Conservation (phyloP, 2,113 vertebrate genomes). For the Podarcis cretensis region DNA sequence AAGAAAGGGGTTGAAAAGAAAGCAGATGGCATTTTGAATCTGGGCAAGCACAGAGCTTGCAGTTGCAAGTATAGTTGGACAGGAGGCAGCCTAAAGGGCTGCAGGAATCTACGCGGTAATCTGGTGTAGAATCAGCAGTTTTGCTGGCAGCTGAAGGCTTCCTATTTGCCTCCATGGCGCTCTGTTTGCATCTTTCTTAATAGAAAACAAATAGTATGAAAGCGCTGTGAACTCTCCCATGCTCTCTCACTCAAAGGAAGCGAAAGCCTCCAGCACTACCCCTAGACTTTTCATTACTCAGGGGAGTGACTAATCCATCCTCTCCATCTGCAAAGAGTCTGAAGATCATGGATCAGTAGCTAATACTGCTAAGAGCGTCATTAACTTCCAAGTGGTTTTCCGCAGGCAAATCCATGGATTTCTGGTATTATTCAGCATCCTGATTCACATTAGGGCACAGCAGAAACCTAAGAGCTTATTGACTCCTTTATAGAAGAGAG, state of each 20-base stretch:
- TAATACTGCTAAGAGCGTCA: conserved; percentile 1
- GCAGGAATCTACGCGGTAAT: background rate
- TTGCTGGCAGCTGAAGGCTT: background rate
- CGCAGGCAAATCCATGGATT: background rate
- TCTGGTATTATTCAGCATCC: background rate
- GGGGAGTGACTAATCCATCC: background rate
- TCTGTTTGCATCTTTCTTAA: background rate
- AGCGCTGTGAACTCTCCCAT: background rate
- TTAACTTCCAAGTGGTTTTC: conserved; percentile 19
- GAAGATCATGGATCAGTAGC: background rate
- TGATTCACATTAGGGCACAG: background rate
- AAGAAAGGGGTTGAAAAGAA: background rate
- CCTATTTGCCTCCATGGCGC: background rate
- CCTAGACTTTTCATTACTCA: background rate
- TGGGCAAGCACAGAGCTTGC: background rate
- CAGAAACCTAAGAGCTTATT: background rate
- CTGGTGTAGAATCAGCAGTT: background rate
- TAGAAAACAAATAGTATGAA: too few species aligned
- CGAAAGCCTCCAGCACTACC: background rate
- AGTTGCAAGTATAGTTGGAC: background rate
- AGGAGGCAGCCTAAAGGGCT: background rate
- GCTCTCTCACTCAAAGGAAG: background rate
- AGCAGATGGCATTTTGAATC: background rate
- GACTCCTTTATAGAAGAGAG: conserved; percentile 1
- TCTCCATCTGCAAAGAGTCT: background rate